Base-by-base conservation (phyloP, 2,113 vertebrate species). In the Hyperoodon ampullatus region DNA sequence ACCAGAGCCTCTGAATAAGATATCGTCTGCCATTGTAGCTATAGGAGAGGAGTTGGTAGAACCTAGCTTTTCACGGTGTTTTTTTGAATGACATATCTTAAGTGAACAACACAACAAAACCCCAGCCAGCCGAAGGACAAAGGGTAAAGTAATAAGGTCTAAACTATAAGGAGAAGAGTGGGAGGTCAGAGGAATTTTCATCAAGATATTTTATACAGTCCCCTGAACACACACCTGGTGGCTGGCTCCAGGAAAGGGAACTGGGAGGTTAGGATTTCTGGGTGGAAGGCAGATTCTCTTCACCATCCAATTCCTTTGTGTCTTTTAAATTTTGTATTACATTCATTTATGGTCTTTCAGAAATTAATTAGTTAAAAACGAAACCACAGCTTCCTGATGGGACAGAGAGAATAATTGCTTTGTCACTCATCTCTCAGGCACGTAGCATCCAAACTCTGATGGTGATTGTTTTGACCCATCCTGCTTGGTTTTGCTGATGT, bases 61-160 rank as follows among this genome's bases (percentile, higher is more conserved):
- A 3, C 44, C 55, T 66, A 28, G 28, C 19, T 95, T 86, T 63
- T 95, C 68, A 50, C 75, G 58, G 55, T 55, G 18, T 55, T 18
- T 61, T 95, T 97, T 93, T 84, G 9, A 96, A 85, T 58, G 53
- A 68, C 47, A n/a, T 81, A 42, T 75, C 21, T 85, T 88, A 93
- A 71, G 68, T n/a, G 35, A 88, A 15, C 30, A 94, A 28, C 19
- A 60, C 15, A 82, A 80, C 3, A 80, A 50, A 90, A 95, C 75
- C 18, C 19, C 58, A 81, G 26, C 15, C 63, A 81, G 26, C 21
- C 82, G 72, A 96, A 92, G 65, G 65, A 53, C 28, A 70, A 70
- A 77, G 14, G 75, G 0, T 50, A 75, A 42, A 90, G 14, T 61
- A 85, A 81, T 63, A 88, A 92, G 39, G 81, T 72, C 35, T 77